A percentile compares a stretch with the other conserved stretches of the same genome.
phyloP scores from a whole-genome alignment of 1,140 invertebrate species.

The Drosophila pachea region DNA sequence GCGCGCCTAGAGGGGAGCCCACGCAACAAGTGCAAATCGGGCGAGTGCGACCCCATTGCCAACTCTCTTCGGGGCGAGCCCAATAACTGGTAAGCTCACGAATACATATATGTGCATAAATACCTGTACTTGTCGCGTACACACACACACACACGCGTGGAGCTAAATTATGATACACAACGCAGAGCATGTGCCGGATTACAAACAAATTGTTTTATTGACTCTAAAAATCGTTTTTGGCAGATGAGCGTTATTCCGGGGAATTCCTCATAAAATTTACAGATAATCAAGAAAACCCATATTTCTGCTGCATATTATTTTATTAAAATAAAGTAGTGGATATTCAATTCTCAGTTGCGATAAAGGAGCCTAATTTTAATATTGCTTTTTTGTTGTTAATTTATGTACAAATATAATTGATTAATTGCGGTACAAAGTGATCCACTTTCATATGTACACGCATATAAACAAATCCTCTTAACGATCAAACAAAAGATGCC shows the following conservation, averaged over 20 bases:
- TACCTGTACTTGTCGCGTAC: constrained; percentile 23
- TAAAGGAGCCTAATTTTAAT: background rate
- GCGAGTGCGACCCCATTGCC: constrained; percentile 28
- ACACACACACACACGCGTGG: background rate
- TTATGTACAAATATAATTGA: constrained; percentile 10
- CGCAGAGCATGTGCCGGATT: constrained; percentile 19
- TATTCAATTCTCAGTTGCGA: no score
- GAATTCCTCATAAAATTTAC: background rate
- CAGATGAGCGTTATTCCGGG: background rate
- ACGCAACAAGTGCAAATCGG: constrained; percentile 58
- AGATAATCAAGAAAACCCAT: background rate
- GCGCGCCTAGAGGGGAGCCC: constrained; percentile 43
- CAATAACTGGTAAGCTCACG: constrained; percentile 20
- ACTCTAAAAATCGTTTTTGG: constrained; percentile 22
- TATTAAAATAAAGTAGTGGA: background rate
- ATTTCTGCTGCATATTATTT: background rate
- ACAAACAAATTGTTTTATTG: constrained; percentile 23
- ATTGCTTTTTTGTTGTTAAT: background rate
- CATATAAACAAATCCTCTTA: constrained; percentile 39
- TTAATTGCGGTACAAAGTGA: constrained; percentile 40
- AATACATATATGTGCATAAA: background rate
- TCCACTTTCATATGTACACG: constrained; percentile 40
- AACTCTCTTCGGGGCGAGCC: constrained; percentile 12
- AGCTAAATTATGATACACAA: constrained; percentile 18
- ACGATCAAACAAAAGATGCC: constrained; percentile 50